phyloP scores from a whole-genome alignment of 2,113 vertebrate species.

The Phrynosoma blainvillii region DNA sequence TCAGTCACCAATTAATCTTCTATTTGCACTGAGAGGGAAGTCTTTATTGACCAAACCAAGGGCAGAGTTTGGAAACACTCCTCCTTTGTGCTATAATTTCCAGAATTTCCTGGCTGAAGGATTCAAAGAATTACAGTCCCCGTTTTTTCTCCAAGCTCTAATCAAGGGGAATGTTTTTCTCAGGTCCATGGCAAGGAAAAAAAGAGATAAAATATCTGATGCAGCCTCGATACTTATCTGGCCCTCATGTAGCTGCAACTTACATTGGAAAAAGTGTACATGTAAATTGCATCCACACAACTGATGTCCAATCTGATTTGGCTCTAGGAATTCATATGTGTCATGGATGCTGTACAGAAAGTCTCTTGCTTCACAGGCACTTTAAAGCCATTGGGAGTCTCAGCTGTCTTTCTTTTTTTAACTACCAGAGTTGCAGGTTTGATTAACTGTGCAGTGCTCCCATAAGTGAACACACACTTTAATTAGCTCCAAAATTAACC shows the following conservation, averaged over 20 bases:
- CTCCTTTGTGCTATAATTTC: no score
- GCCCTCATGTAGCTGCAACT: neutral
- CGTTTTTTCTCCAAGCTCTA: no score
- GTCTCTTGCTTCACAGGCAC: neutral
- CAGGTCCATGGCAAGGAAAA: neutral
- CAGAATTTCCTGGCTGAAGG: no score
- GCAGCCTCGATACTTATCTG: no score
- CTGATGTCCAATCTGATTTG: neutral
- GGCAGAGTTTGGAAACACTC: no score
- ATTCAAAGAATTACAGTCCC: no score
- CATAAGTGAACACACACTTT: conserved; percentile 30
- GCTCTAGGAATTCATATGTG: neutral
- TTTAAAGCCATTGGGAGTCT: conserved; percentile 16
- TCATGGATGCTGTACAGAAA: conserved; percentile 3
- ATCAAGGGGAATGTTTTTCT: neutral
- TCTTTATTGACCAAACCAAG: neutral
- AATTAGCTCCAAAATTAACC: conserved; percentile 42
- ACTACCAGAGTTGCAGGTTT: conserved; percentile 19
- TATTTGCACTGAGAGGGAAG: neutral
- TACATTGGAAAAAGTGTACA: no score
- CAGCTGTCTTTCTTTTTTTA: conserved; percentile 31
- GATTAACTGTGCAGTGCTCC: conserved; percentile 2
- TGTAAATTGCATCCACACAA: neutral
- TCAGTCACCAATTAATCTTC: neutral
- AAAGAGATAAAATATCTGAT: neutral